A percentile compares a stretch with the other conserved stretches of the same genome.
These are phyloP conservation scores for Tetramorium parvispinum DNA, from an alignment of 1,140 invertebrate species.

Conservation along the genomic window DNA sequence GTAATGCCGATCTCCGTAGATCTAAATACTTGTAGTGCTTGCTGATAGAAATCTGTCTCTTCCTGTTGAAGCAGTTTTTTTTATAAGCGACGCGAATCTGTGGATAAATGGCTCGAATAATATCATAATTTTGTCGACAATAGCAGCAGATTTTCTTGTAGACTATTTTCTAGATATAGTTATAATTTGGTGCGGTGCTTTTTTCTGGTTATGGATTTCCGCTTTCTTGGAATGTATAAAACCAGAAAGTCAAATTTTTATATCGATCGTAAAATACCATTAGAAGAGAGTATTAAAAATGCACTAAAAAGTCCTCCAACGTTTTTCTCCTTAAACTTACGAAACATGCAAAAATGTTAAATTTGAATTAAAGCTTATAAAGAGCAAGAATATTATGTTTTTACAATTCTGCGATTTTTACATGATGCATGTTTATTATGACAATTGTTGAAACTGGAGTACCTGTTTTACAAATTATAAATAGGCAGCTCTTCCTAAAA, in stretches of 20 bases:
- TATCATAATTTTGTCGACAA: constrained; percentile 14
- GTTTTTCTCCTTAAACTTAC: constrained; percentile 27
- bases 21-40: constrained; percentile 23
- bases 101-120: neutral
- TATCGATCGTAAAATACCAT: neutral
- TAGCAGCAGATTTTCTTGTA: neutral
- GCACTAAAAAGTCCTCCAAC: neutral
- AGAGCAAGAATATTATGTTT: neutral
- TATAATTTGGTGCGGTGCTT: constrained; percentile 23
- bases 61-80: constrained; percentile 11
- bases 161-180: constrained; percentile 21
- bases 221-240: neutral
- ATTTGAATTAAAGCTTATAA: neutral
- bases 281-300: neutral
- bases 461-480: constrained; percentile 3
- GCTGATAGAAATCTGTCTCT: constrained; percentile 36
- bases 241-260: constrained; percentile 17
- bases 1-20: constrained; percentile 58
- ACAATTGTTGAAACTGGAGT: constrained; percentile 30
- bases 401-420: neutral
- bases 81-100: constrained; percentile 1
- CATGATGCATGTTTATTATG: neutral
- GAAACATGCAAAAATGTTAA: constrained; percentile 13
- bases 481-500: neutral
- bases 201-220: constrained; percentile 20